Evolutionary conservation across 92 coral and sea anemone genomes (phyloP).

Genomic region (Palythoa grandis): DNA sequence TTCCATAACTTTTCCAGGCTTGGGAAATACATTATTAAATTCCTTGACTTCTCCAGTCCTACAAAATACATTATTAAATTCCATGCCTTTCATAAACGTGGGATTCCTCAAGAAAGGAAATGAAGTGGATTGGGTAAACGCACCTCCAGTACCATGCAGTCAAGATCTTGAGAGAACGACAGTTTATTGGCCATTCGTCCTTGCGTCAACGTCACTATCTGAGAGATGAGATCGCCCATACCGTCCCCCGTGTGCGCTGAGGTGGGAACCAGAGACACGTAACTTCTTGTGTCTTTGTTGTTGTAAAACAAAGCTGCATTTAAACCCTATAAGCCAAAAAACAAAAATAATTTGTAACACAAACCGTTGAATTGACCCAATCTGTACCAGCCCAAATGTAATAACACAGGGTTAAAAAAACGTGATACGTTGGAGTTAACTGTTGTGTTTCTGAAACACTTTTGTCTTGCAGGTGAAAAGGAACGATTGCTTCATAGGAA

Average conservation of each 20-base stretch:
- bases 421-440: too few species aligned
- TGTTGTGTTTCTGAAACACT: too few species aligned
- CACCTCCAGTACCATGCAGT: conserved; percentile 95
- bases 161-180: conserved; percentile 81
- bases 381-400: too few species aligned
- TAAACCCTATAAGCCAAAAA: conserved; percentile 64
- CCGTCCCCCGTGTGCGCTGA: conserved; percentile 99
- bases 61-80: too few species aligned
- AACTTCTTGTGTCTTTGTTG: conserved; percentile 86
- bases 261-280: conserved; percentile 93
- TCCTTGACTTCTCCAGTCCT: too few species aligned
- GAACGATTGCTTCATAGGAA: too few species aligned
- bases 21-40: too few species aligned
- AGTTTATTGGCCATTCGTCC: conserved; percentile 87
- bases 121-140: background rate
- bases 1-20: too few species aligned
- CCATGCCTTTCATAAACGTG: too few species aligned
- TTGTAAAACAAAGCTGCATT: conserved; percentile 90
- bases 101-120: background rate
- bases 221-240: conserved; percentile 96
- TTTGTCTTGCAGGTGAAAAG: too few species aligned
- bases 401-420: too few species aligned
- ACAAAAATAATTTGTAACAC: background rate
- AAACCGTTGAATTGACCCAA: background rate
- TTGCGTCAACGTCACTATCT: conserved; percentile 88